A percentile compares a stretch with the other conserved stretches of the same genome.
phyloP scores from a whole-genome alignment of 2,113 vertebrate genomes.

The Astur gentilis region DNA sequence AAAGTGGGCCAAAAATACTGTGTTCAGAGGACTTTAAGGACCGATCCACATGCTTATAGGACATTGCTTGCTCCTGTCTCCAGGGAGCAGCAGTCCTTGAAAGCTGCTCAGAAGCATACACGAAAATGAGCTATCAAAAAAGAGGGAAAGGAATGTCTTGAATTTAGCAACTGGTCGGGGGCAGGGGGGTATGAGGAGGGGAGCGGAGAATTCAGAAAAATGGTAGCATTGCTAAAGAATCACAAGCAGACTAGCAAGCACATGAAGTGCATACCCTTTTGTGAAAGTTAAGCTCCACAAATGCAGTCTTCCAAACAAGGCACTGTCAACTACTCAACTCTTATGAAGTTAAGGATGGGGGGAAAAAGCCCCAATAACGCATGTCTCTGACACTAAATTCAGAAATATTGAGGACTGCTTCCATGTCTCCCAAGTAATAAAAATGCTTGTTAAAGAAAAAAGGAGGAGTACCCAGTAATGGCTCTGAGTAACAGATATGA shows the following conservation, averaged over 20 bases:
- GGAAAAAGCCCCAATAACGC: neutral
- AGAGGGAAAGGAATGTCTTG: neutral
- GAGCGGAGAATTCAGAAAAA: neutral
- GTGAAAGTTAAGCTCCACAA: neutral
- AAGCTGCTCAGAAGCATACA: neutral
- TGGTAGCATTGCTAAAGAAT: neutral
- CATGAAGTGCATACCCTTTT: neutral
- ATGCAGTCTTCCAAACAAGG: neutral
- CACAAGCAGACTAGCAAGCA: neutral
- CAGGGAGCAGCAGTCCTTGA: neutral
- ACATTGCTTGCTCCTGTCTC: neutral
- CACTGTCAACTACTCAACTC: neutral
- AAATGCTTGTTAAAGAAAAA: neutral
- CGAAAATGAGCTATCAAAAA: neutral
- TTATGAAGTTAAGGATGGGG: neutral
- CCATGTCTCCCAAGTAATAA: neutral
- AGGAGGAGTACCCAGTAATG: neutral
- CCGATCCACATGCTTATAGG: fast-evolving
- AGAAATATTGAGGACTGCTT: neutral
- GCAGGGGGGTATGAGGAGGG: neutral
- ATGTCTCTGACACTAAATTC: neutral
- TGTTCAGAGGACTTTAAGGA: neutral
- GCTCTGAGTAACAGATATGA: neutral
- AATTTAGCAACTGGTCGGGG: neutral
- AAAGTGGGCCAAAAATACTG: neutral